Percentiles rank a stretch among this genome's conserved stretches.
phyloP scores from a whole-genome alignment of 2,888 invertebrate genomes.

The Caenorhabditis wallacei region DNA sequence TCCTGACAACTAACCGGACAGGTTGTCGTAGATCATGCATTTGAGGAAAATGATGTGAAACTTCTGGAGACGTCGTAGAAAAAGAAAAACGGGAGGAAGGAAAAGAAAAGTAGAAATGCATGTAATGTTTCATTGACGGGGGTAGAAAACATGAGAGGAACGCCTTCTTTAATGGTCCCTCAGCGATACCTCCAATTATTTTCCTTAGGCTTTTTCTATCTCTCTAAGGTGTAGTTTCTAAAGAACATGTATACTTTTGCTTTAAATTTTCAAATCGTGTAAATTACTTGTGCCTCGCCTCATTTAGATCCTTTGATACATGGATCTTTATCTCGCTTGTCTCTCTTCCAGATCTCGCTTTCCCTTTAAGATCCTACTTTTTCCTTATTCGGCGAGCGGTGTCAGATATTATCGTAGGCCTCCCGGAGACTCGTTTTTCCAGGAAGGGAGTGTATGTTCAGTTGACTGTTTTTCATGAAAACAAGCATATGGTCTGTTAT shows the following conservation, averaged over 20 bases:
- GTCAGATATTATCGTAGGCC: slow-evolving; percentile 32
- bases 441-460: slow-evolving; percentile 1
- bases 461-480: slow-evolving; percentile 38
- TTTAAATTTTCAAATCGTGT: not conserved
- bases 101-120: slow-evolving; percentile 41
- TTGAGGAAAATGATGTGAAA: slow-evolving; percentile 7
- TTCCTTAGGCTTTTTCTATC: slow-evolving; percentile 9
- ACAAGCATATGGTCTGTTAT: slow-evolving; percentile 4
- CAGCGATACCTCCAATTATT: slow-evolving; percentile 42
- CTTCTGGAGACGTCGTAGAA: slow-evolving; percentile 27
- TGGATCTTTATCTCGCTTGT: slow-evolving; percentile 26
- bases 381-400: slow-evolving; percentile 25
- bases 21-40: slow-evolving; percentile 36
- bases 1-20: slow-evolving; percentile 44
- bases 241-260: not conserved
- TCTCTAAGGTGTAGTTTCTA: not conserved
- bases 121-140: slow-evolving; percentile 40
- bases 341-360: slow-evolving; percentile 20
- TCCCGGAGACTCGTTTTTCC: slow-evolving; percentile 35
- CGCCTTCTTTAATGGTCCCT: slow-evolving; percentile 43
- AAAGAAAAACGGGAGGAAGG: not conserved
- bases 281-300: not conserved
- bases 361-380: slow-evolving; percentile 12
- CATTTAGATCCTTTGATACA: slow-evolving; percentile 13
- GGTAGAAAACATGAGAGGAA: slow-evolving; percentile 29